phyloP scores from a whole-genome alignment of 2,797 vertebrate genomes.

The Micromesistius poutassou region DNA sequence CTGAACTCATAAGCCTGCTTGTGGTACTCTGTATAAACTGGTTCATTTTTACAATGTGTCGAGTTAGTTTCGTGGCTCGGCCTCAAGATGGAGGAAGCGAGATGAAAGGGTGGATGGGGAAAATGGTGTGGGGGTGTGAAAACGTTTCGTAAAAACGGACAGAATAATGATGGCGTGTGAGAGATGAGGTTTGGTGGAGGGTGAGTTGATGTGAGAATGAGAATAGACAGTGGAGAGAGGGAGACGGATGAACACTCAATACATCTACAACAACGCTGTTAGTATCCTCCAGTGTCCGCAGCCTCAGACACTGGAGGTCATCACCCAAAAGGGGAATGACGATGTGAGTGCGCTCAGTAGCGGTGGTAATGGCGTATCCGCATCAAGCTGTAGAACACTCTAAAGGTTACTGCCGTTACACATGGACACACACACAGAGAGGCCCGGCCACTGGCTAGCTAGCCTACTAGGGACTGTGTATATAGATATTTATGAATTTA shows the following conservation, averaged over 20 bases:
- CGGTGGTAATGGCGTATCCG: background rate
- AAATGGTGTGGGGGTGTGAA: background rate
- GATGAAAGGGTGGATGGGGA: background rate
- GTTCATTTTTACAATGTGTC: background rate
- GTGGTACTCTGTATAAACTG: background rate
- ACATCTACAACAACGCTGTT: background rate
- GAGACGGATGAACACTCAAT: background rate
- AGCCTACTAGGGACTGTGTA: background rate
- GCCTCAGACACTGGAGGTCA: background rate
- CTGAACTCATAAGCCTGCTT: background rate
- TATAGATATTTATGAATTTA: background rate
- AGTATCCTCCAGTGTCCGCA: background rate
- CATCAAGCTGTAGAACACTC: conserved; percentile 34
- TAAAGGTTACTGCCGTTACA: conserved; percentile 29
- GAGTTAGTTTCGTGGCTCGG: background rate
- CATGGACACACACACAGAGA: conserved; percentile 29
- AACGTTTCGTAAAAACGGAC: background rate
- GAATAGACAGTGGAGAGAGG: background rate
- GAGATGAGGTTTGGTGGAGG: background rate
- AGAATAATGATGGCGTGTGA: background rate
- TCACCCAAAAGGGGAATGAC: background rate
- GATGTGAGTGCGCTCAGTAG: background rate
- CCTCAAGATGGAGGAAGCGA: background rate
- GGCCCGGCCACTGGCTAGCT: background rate
- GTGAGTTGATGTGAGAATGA: background rate